Conservation (phyloP, 2,113 vertebrate species). For the Australoheros scitulus region DNA sequence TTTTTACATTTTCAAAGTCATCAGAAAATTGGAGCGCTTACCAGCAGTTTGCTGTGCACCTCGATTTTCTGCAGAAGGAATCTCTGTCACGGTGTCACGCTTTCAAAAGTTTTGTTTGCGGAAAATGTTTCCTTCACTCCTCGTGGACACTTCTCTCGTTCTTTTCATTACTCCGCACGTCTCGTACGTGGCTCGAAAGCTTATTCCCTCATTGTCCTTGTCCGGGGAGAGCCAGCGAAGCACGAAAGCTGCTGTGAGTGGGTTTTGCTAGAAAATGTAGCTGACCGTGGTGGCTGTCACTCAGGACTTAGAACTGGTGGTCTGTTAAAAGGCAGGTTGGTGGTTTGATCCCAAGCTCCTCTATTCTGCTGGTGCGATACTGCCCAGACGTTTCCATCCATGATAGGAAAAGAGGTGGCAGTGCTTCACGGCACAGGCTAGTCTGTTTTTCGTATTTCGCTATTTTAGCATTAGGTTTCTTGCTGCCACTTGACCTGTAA, state of each 20-base stretch:
- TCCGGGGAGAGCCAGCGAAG: not conserved
- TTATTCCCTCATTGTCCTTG: not conserved
- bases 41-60: not conserved
- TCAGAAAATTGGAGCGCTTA: no score
- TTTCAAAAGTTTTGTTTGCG: not conserved
- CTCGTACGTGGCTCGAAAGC: not conserved
- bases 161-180: not conserved
- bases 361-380: not conserved
- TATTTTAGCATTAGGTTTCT: not conserved
- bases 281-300: not conserved
- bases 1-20: no score
- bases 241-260: not conserved
- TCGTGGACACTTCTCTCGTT: not conserved
- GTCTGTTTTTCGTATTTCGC: conserved; percentile 4
- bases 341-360: not conserved
- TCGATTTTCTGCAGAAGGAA: not conserved
- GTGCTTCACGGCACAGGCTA: not conserved
- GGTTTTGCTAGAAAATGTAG: not conserved
- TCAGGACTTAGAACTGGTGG: not conserved
- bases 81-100: not conserved
- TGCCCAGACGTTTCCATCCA: not conserved
- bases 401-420: not conserved
- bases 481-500: conserved; percentile 2
- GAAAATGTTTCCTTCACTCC: not conserved
- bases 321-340: not conserved